Conservation (phyloP, 2,113 vertebrate genomes). For the Ochotona curzoniae region DNA sequence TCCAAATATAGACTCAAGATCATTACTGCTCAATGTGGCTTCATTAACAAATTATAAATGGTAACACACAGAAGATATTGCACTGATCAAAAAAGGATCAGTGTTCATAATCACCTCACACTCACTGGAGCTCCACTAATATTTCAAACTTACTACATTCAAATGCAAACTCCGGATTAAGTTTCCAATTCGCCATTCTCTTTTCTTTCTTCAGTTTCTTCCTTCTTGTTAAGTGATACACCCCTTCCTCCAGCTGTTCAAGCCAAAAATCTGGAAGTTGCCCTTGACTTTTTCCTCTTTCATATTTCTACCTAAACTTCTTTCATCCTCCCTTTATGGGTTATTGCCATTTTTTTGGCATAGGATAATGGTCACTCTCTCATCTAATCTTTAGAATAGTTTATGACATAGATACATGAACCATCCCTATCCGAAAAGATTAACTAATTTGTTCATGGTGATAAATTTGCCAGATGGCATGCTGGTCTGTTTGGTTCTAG, state of each 20-base stretch:
- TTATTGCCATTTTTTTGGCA: neutral
- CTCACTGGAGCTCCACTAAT: neutral
- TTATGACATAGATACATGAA: neutral
- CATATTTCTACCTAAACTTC: neutral
- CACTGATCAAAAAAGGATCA: slow-evolving; percentile 4
- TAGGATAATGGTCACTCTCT: neutral
- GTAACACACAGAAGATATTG: neutral
- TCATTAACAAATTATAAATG: slow-evolving; percentile 50
- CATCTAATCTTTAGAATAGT: neutral
- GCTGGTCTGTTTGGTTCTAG: neutral
- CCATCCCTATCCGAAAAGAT: neutral
- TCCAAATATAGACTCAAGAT: neutral
- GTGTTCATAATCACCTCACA: slow-evolving; percentile 25
- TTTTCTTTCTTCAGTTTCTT: neutral
- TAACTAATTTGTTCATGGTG: neutral
- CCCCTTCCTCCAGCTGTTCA: neutral
- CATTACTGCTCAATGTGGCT: slow-evolving; percentile 31
- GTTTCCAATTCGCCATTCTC: neutral
- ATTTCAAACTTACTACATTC: neutral
- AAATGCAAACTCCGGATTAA: slow-evolving; percentile 13
- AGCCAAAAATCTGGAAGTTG: neutral
- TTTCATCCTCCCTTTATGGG: neutral
- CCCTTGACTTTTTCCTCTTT: neutral
- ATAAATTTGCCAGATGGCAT: neutral
- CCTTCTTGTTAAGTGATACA: neutral